Percentiles rank a stretch among this genome's conserved stretches.
Conservation (phyloP, 2,797 vertebrate genomes). For the Selene dorsalis region DNA sequence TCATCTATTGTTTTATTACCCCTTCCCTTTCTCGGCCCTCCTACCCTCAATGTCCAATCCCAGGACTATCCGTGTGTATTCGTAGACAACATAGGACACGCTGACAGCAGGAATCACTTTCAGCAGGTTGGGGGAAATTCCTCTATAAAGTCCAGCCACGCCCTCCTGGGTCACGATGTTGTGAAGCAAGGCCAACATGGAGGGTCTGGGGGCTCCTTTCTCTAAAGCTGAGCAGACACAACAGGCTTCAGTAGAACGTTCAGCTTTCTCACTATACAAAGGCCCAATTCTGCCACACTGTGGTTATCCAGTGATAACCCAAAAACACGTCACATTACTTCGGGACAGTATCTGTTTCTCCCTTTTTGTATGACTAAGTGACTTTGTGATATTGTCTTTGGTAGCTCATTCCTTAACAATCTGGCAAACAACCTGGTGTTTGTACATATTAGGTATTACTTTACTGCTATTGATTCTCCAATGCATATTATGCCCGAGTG, state of each 20-base stretch:
- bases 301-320: too few species aligned
- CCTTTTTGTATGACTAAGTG: not conserved
- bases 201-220: conserved; percentile 88
- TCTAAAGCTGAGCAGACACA: conserved; percentile 83
- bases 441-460: not conserved
- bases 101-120: conserved; percentile 98
- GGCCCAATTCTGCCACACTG: not conserved
- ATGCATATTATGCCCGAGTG: not conserved
- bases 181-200: conserved; percentile 89
- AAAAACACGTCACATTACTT: not conserved
- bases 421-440: not conserved
- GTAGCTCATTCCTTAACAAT: not conserved
- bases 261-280: not conserved
- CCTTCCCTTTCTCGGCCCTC: conserved; percentile 57
- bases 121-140: conserved; percentile 98
- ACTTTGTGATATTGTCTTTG: not conserved
- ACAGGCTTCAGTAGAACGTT: not conserved
- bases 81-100: conserved; percentile 97
- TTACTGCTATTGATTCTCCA: not conserved
- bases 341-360: not conserved
- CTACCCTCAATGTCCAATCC: conserved; percentile 82
- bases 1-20: conserved; percentile 23
- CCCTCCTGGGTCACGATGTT: conserved; percentile 93
- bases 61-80: conserved; percentile 93
- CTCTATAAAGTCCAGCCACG: conserved; percentile 92